These are phyloP conservation scores for Cryptocephalus primarius DNA, from an alignment of 2,888 invertebrate genomes.

Conservation along the genomic window DNA sequence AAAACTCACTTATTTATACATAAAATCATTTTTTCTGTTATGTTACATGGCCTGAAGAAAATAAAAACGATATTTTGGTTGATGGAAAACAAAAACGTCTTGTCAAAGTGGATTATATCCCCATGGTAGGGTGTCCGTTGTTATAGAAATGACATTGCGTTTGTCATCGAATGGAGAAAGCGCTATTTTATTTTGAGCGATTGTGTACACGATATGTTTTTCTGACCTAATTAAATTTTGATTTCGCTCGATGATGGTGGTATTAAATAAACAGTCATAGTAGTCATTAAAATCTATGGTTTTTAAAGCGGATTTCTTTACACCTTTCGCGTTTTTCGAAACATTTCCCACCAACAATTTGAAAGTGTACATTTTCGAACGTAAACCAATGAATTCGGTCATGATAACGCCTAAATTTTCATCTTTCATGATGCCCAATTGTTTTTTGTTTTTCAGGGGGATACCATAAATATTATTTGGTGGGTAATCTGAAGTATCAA, in stretches of 20 bases:
- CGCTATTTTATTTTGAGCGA: constrained; percentile 1
- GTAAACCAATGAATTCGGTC: constrained; percentile 5
- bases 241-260: neutral
- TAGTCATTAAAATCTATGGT: neutral
- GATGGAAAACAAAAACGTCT: too few species aligned
- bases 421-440: constrained; percentile 6
- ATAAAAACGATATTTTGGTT: too few species aligned
- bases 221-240: neutral
- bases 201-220: neutral
- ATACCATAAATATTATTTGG: constrained; percentile 1
- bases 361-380: constrained; percentile 6
- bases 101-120: neutral
- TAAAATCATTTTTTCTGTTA: too few species aligned
- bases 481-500: constrained; percentile 25
- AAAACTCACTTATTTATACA: too few species aligned
- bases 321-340: constrained; percentile 3
- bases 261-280: neutral
- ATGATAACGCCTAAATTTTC: constrained; percentile 3
- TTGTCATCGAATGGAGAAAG: constrained; percentile 2
- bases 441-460: neutral
- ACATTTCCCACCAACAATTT: neutral
- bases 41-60: too few species aligned
- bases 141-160: neutral
- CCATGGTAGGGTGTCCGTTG: neutral
- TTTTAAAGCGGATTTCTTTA: neutral